These are phyloP conservation scores for Spilosoma lubricipeda DNA, from an alignment of 2,888 invertebrate genomes.

Conservation along the genomic window DNA sequence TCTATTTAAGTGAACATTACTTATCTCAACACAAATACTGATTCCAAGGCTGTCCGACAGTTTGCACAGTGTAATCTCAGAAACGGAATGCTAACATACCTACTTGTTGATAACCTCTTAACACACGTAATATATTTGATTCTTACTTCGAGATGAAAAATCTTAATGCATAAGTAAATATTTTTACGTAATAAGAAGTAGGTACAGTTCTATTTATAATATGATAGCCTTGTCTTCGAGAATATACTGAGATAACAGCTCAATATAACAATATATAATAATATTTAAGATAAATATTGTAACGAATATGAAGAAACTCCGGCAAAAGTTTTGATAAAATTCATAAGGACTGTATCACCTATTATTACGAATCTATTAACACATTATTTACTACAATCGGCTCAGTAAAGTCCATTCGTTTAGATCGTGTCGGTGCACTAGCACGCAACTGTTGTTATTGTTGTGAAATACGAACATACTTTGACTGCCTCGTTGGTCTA, in stretches of 20 bases:
- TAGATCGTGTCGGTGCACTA: too few relatives aligned
- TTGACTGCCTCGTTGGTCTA: too few relatives aligned
- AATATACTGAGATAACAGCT: neutral
- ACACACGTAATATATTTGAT: neutral
- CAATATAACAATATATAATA: too few relatives aligned
- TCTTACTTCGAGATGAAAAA: neutral
- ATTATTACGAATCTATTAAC: too few relatives aligned
- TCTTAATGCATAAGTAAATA: neutral
- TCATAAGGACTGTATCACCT: too few relatives aligned
- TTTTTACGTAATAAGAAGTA: neutral
- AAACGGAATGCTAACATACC: conserved; percentile 13
- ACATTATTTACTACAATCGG: too few relatives aligned
- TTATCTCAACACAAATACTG: conserved; percentile 44
- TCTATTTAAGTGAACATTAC: conserved; percentile 37
- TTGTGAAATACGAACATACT: too few relatives aligned
- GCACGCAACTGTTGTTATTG: too few relatives aligned
- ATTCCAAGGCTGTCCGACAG: conserved; percentile 35
- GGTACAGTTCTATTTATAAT: neutral
- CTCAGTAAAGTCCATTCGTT: too few relatives aligned
- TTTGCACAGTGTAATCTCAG: conserved; percentile 42
- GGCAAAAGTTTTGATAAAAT: too few relatives aligned
- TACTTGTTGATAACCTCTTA: conserved; percentile 14
- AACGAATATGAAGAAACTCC: too few relatives aligned
- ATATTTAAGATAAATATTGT: too few relatives aligned
- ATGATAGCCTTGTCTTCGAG: neutral